These are phyloP conservation scores for Hyppa rectilinea DNA, from an alignment of 2,888 invertebrate genomes.

Conservation along the genomic window DNA sequence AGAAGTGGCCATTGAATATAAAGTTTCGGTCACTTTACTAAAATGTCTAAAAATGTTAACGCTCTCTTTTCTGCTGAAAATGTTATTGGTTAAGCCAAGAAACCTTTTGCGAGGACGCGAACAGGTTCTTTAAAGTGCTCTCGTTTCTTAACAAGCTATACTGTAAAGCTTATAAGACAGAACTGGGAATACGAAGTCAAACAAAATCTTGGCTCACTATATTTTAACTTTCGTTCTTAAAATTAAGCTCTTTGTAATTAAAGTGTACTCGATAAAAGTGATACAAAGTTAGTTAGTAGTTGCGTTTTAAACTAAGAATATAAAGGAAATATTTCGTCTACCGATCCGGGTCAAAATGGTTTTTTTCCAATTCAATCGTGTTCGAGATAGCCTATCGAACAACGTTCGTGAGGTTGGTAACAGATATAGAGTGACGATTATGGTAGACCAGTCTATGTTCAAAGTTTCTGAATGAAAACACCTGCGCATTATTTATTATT, in stretches of 20 bases:
- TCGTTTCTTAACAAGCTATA: constrained; percentile 78
- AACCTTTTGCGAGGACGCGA: constrained; percentile 72
- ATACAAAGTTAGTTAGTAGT: constrained; percentile 20
- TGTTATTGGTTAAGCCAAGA: constrained; percentile 78
- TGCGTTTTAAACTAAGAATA: constrained; percentile 45
- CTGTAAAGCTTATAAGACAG: constrained; percentile 74
- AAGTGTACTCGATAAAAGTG: neutral
- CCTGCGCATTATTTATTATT: constrained; percentile 11
- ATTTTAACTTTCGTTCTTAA: constrained; percentile 15
- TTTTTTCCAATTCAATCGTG: constrained; percentile 79
- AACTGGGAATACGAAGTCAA: constrained; percentile 62
- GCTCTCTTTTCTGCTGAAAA: constrained; percentile 59
- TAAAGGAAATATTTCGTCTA: constrained; percentile 67
- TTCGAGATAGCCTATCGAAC: constrained; percentile 81
- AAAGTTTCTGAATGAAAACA: constrained; percentile 30
- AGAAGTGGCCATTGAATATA: constrained; percentile 68
- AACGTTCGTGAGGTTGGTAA: constrained; percentile 75
- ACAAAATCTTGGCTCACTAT: constrained; percentile 21
- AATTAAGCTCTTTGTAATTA: constrained; percentile 20
- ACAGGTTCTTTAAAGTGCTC: constrained; percentile 80
- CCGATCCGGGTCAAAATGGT: constrained; percentile 74
- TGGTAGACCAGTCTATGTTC: constrained; percentile 53
- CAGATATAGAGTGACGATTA: constrained; percentile 69
- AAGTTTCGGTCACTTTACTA: constrained; percentile 65
- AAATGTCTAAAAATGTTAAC: constrained; percentile 50